These are phyloP conservation scores for Stegostoma tigrinum DNA, from an alignment of 2,113 vertebrate genomes.

Conservation along the genomic window DNA sequence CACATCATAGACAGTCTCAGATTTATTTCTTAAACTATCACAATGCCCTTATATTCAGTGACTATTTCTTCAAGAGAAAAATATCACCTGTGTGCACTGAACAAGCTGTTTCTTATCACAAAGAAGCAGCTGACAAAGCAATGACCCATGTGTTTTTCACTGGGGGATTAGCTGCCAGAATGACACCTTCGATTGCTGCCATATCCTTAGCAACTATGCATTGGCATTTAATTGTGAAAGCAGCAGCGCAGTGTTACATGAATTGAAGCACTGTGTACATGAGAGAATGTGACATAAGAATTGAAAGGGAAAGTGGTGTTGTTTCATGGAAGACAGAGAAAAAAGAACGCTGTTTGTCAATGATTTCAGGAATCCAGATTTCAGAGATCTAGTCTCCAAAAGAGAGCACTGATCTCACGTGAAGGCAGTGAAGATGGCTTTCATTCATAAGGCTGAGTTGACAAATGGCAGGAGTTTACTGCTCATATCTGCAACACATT, in stretches of 20 bases:
- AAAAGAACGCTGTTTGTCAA: background rate
- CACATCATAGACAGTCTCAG: background rate
- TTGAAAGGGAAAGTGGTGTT: background rate
- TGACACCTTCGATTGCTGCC: background rate
- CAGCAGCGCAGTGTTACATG: background rate
- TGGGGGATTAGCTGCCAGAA: conserved; percentile 1
- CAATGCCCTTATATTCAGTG: background rate
- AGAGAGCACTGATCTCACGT: background rate
- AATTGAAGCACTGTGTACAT: background rate
- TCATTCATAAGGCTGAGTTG: background rate
- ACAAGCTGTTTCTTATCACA: background rate
- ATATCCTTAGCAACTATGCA: background rate
- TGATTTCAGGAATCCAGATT: background rate
- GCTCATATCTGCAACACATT: background rate
- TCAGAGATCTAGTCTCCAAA: background rate
- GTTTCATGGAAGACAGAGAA: background rate
- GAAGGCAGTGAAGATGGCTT: background rate
- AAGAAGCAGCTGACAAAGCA: background rate
- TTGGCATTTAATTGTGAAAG: background rate
- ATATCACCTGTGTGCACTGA: background rate
- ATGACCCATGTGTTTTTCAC: background rate
- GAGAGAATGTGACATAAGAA: background rate
- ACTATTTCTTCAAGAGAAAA: background rate
- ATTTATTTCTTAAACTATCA: background rate
- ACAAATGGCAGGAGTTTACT: background rate